Conservation (phyloP, 2,113 vertebrate genomes). For the Melanocharis versteri region DNA sequence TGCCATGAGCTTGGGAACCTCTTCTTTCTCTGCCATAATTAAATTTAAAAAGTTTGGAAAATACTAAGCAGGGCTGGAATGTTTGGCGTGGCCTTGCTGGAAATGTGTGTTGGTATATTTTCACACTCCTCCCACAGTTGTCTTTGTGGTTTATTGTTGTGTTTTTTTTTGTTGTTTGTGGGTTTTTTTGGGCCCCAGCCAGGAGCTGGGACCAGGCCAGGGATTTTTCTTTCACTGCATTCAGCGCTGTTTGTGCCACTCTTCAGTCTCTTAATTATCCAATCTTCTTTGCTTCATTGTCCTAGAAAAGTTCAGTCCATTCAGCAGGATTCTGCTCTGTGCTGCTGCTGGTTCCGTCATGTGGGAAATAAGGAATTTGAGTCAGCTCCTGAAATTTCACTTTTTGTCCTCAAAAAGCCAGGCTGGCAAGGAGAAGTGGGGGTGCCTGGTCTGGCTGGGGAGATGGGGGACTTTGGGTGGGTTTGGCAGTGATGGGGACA, state of each 20-base stretch:
- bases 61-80: not conserved
- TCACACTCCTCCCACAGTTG: slow-evolving; percentile 1
- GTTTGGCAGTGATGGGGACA: not conserved
- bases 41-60: not conserved
- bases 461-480: not conserved
- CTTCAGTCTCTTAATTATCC: slow-evolving; percentile 20
- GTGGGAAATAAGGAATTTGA: not conserved
- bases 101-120: not conserved
- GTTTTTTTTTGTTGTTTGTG: not conserved
- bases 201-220: not conserved
- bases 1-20: not conserved
- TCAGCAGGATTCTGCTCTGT: not conserved
- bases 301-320: not conserved
- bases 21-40: not conserved
- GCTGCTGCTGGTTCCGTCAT: not conserved
- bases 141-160: slow-evolving; percentile 31
- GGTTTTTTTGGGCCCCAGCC: not conserved
- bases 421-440: not conserved
- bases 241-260: slow-evolving; percentile 8
- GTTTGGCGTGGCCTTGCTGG: not conserved
- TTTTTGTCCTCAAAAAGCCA: not conserved
- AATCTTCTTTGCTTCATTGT: not conserved
- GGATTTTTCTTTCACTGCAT: slow-evolving; percentile 39
- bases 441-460: accelerated
- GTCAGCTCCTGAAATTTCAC: not conserved